These are phyloP conservation scores for Drosophila burlai DNA, from an alignment of 1,140 invertebrate species.

Conservation along the genomic window DNA sequence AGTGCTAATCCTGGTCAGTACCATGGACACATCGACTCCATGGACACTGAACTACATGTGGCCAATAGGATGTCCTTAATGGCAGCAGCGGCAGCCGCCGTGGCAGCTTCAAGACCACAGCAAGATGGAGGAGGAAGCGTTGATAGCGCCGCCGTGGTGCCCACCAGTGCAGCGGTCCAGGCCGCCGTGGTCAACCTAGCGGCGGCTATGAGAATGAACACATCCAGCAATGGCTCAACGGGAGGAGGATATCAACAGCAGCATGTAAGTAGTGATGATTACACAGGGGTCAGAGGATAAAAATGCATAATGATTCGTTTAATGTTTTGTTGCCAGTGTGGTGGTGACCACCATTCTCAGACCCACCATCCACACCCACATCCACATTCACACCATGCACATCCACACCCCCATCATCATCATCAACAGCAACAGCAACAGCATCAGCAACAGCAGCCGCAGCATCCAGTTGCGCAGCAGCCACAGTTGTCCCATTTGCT, in stretches of 20 bases:
- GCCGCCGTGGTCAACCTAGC: conserved; percentile 92
- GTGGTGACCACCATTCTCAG: conserved; percentile 15
- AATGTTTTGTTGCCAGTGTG: conserved; percentile 6
- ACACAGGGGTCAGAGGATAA: neutral
- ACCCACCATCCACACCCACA: conserved; percentile 19
- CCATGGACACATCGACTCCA: conserved; percentile 85
- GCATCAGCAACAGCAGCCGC: conserved; percentile 49
- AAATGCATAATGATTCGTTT: neutral
- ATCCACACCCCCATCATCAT: conserved; percentile 6
- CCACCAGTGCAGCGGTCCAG: conserved; percentile 87
- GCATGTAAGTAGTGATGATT: conserved; percentile 26
- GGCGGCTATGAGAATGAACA: conserved; percentile 91
- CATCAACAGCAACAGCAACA: conserved; percentile 35
- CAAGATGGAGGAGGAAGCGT: conserved; percentile 85
- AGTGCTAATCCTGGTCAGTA: conserved; percentile 87
- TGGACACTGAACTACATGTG: conserved; percentile 88
- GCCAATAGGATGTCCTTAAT: conserved; percentile 91
- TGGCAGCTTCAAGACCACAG: conserved; percentile 87
- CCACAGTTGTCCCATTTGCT: conserved; percentile 85
- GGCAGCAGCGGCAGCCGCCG: conserved; percentile 88
- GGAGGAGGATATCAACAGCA: conserved; percentile 35
- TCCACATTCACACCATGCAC: neutral
- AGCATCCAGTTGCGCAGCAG: conserved; percentile 85
- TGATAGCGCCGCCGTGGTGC: conserved; percentile 72
- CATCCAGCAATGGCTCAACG: conserved; percentile 37